Base-by-base conservation (phyloP, 2,888 invertebrate species). In the Piscicola geometra region DNA sequence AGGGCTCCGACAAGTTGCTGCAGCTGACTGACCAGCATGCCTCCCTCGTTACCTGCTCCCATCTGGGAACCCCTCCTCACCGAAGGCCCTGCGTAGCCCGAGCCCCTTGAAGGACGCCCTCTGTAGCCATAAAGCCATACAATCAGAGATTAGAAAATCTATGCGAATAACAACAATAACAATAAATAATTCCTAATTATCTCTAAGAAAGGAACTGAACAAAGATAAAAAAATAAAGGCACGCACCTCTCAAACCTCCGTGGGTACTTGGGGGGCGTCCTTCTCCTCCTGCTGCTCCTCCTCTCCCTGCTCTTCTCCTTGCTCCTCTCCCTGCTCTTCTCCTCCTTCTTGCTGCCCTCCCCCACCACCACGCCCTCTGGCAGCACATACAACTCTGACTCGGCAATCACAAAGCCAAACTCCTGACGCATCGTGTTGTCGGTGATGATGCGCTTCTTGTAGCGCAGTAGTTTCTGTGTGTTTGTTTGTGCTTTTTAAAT, bases 281-380 rank as follows among this genome's bases (percentile, higher is more conserved):
- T 75, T 21, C 75, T 41, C 21, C 66, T 33, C 33, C 47, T 47
- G 28, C 32, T 41, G 5, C 36, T 36, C 64, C 73, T 73, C 36
- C 35, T 60, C 0, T 52, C 18, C 28, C 73, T 60, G 21, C 30
- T 75, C 21, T 71, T 77, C 33, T 64, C 71, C n/a, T 32, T 33
- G 18, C 33, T 28, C 1, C 30, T 9, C 5, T 71, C 76, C 32
- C 47, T 71, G 15, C 69, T 56, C 0, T 75, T 50, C 30, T 69
- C 56, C 1, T 77, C 75, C 47, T 75, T 75, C 28, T 56, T 74
- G 28, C 75, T 47, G 5, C 68, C 64, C n/a, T 64, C 71, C 0
- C 74, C 76, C 64, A 77, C 69, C 81, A 82, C 77, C 72, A 74
- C 76, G 18, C 66, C 74, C 28, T 75, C 75, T 1, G 75, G 70